Evolutionary conservation across 2,797 vertebrate genomes (phyloP).

Genomic region (Schizothorax lantsangensis): DNA sequence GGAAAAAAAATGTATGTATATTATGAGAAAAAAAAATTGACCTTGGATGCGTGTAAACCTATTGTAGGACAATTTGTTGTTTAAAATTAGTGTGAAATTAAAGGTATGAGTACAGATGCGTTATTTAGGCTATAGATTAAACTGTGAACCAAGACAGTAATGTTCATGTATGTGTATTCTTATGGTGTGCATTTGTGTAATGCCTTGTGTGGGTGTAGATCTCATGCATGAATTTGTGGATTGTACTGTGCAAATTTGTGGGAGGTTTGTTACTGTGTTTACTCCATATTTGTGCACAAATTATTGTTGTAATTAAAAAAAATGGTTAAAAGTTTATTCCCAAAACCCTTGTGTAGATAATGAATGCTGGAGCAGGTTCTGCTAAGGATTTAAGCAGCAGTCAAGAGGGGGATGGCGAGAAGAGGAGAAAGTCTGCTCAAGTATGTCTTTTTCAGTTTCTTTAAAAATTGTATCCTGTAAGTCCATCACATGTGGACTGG

Average conservation of each 20-base stretch:
- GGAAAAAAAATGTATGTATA: too few species aligned
- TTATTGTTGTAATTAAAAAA: not conserved
- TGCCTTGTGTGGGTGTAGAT: not conserved
- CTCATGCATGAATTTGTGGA: not conserved
- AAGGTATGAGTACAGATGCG: not conserved
- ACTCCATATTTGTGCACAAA: not conserved
- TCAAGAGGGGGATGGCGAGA: constrained; percentile 72
- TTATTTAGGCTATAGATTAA: not conserved
- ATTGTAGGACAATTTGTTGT: not conserved
- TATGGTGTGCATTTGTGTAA: not conserved
- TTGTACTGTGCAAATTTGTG: not conserved
- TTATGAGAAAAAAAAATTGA: too few species aligned
- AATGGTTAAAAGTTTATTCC: not conserved
- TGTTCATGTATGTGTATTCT: not conserved
- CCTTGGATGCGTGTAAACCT: not conserved
- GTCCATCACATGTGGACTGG: not conserved
- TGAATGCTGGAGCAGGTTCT: constrained; percentile 51
- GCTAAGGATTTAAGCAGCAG: constrained; percentile 74
- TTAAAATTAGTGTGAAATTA: not conserved
- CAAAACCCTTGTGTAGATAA: constrained; percentile 3
- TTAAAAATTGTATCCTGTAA: not conserved
- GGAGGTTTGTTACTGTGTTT: not conserved
- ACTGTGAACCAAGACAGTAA: not conserved
- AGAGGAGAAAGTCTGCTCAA: constrained; percentile 69
- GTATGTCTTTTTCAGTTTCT: constrained; percentile 57